Conservation (phyloP, 1,140 invertebrate genomes). For the Heliconius melpomene region DNA sequence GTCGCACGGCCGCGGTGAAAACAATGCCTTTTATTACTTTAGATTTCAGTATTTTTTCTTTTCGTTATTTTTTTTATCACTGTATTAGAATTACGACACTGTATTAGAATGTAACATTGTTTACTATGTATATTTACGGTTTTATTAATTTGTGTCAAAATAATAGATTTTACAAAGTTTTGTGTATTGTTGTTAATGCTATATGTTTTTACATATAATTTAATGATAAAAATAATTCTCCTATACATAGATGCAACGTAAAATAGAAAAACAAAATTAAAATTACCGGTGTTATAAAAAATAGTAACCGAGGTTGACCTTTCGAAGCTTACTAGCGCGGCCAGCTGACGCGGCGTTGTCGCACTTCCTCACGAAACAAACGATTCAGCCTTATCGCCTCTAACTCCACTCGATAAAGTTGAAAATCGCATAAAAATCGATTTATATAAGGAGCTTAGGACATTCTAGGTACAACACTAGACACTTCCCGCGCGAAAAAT, state of each 20-base stretch:
- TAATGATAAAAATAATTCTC: background rate
- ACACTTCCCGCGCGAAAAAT: conserved; percentile 79
- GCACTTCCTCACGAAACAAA: conserved; percentile 9
- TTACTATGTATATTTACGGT: background rate
- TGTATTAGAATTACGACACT: background rate
- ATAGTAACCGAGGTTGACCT: conserved; percentile 77
- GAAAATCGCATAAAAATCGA: conserved; percentile 49
- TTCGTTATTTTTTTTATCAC: background rate
- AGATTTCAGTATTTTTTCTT: conserved; percentile 53
- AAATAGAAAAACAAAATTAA: conserved; percentile 58
- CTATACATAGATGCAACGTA: conserved; percentile 10
- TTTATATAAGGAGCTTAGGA: background rate
- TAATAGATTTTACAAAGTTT: background rate
- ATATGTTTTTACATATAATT: background rate
- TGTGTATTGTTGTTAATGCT: background rate
- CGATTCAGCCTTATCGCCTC: conserved; percentile 64
- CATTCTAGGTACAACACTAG: conserved; percentile 62
- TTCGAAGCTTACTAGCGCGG: conserved; percentile 72
- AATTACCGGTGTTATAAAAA: conserved; percentile 70
- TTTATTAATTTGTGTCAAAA: background rate
- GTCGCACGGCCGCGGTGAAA: conserved; percentile 71
- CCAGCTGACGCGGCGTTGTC: conserved; percentile 51
- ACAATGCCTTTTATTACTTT: conserved; percentile 73
- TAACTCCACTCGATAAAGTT: conserved; percentile 44
- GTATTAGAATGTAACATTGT: background rate